phyloP scores from a whole-genome alignment of 2,797 vertebrate genomes.

The Hemitrygon akajei region DNA sequence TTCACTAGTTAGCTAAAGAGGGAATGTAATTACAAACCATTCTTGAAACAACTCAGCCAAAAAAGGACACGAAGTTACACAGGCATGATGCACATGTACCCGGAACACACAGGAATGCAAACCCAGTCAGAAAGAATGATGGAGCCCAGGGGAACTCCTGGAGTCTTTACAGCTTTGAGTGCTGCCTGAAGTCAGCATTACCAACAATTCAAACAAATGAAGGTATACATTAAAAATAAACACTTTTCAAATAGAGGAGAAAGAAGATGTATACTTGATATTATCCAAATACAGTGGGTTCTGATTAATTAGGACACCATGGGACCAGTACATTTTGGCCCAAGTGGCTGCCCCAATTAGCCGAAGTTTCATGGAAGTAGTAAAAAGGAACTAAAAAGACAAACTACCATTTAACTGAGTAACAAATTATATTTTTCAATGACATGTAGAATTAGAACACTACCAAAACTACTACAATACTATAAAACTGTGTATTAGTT shows the following conservation, averaged over 20 bases:
- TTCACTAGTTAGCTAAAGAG: not conserved
- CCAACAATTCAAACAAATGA: not conserved
- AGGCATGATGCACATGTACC: not conserved
- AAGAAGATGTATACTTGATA: not conserved
- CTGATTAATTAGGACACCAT: too few relatives aligned
- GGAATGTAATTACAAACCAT: slow-evolving; percentile 18
- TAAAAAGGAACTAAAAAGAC: too few relatives aligned
- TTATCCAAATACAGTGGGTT: too few relatives aligned
- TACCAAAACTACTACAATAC: too few relatives aligned
- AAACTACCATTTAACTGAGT: too few relatives aligned
- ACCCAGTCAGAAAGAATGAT: not conserved
- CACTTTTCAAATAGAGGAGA: not conserved
- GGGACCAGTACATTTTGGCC: too few relatives aligned
- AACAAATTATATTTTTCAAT: too few relatives aligned
- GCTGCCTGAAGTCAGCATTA: not conserved
- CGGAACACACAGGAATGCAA: not conserved
- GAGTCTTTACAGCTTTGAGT: not conserved
- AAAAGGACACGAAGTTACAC: slow-evolving; percentile 1
- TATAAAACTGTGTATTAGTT: too few relatives aligned
- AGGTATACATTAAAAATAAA: not conserved
- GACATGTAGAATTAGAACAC: too few relatives aligned
- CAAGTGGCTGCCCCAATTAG: too few relatives aligned
- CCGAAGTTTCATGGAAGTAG: too few relatives aligned
- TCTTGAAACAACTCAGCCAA: not conserved
- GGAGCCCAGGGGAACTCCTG: not conserved